Evolutionary conservation across 2,888 invertebrate species (phyloP).

Genomic region (Stratiomys singularior): DNA sequence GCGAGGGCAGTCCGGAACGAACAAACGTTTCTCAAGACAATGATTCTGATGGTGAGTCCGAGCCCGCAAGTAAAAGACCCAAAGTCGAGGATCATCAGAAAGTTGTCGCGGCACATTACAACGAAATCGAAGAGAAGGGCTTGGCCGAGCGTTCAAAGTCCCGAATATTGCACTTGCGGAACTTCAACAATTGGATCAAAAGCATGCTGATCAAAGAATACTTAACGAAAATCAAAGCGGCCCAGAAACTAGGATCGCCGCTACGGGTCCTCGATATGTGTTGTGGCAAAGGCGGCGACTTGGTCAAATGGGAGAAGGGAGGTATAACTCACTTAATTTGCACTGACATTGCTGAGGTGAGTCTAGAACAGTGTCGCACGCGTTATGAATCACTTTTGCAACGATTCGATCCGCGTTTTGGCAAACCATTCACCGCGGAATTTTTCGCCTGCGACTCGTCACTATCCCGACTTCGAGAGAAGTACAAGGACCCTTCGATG

Average conservation of each 20-base stretch:
- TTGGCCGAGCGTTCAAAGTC: constrained; percentile 84
- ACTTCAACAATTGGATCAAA: constrained; percentile 99
- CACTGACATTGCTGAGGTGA: constrained; percentile 92
- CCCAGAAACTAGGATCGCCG: constrained; percentile 73
- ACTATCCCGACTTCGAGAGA: constrained; percentile 80
- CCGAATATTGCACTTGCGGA: constrained; percentile 91
- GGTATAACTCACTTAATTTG: constrained; percentile 85
- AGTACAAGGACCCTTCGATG: constrained; percentile 80
- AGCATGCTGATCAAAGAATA: constrained; percentile 92
- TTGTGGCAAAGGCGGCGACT: constrained; percentile 98
- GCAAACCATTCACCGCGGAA: constrained; percentile 81
- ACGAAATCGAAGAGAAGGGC: constrained; percentile 86
- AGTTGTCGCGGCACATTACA: constrained; percentile 92
- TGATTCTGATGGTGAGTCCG: constrained; percentile 22
- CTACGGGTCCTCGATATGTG: constrained; percentile 90
- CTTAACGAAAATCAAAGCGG: constrained; percentile 73
- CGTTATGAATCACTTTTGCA: constrained; percentile 80
- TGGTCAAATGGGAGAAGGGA: constrained; percentile 94
- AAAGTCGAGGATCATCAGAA: constrained; percentile 55
- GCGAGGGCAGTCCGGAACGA: background rate
- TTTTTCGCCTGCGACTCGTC: constrained; percentile 94
- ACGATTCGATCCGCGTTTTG: constrained; percentile 59
- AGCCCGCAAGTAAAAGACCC: constrained; percentile 59
- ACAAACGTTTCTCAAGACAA: background rate
- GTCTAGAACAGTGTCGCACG: constrained; percentile 88